Evolutionary conservation across 2,797 vertebrate species (phyloP).

Genomic region (Scomberomorus guttatus): DNA sequence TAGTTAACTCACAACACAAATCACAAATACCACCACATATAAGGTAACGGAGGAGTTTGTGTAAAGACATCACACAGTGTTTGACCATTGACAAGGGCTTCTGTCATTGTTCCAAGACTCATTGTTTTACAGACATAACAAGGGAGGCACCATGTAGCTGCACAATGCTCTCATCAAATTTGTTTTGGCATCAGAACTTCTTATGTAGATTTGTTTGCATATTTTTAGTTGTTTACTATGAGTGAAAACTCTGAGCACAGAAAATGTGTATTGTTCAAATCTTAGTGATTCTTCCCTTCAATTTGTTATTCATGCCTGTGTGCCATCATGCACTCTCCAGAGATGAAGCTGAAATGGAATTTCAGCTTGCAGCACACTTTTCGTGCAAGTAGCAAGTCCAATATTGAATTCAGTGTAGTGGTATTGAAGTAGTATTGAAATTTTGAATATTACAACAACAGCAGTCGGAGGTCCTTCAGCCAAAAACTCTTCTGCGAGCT

Average conservation of each 20-base stretch:
- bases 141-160: background rate
- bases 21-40: background rate
- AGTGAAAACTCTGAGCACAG: background rate
- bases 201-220: slow-evolving; percentile 3
- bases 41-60: background rate
- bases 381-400: slow-evolving; percentile 33
- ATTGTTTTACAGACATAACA: slow-evolving; percentile 1
- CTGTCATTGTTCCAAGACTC: background rate
- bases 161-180: slow-evolving; percentile 4
- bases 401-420: slow-evolving; percentile 32
- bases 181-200: background rate
- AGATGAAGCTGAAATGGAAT: slow-evolving; percentile 40
- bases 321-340: slow-evolving; percentile 24
- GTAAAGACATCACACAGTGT: background rate
- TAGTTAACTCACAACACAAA: slow-evolving; percentile 1
- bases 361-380: slow-evolving; percentile 33
- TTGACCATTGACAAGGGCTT: background rate
- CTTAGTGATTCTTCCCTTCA: background rate
- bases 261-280: slow-evolving; percentile 28
- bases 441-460: slow-evolving; percentile 29
- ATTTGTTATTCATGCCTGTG: slow-evolving; percentile 30
- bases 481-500: background rate
- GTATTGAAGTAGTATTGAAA: slow-evolving; percentile 35
- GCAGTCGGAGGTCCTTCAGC: slow-evolving; percentile 6
- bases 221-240: background rate